phyloP scores from a whole-genome alignment of 2,113 vertebrate species.

The Neolamprologus sp. region DNA sequence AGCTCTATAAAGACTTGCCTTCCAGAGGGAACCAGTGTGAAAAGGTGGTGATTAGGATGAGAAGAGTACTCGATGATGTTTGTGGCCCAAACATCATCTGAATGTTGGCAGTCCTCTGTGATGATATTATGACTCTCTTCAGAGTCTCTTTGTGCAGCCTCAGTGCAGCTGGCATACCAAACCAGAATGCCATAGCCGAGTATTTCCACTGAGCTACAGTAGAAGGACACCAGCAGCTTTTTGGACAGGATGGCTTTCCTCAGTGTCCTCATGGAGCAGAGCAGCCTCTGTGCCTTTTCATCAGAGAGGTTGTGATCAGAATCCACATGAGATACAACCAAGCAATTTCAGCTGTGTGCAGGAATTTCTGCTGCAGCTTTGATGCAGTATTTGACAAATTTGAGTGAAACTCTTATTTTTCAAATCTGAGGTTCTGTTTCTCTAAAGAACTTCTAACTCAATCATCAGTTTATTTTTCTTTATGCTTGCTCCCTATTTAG shows the following conservation, averaged over 20 bases:
- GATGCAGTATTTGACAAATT: not conserved
- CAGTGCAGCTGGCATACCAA: not conserved
- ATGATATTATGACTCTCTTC: not conserved
- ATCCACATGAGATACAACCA: not conserved
- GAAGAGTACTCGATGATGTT: not conserved
- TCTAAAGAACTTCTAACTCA: not conserved
- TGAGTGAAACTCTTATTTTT: not conserved
- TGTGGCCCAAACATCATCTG: not conserved
- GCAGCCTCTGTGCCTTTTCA: not conserved
- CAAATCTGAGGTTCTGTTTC: not conserved
- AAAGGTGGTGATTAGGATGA: not conserved
- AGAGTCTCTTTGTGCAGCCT: not conserved
- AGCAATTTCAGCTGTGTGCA: not conserved
- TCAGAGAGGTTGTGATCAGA: not conserved
- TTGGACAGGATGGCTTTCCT: not conserved
- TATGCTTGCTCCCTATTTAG: not conserved
- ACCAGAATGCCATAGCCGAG: not conserved
- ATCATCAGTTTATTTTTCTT: not conserved
- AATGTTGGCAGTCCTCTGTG: not conserved
- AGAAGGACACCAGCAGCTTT: not conserved
- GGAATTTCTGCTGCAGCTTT: not conserved
- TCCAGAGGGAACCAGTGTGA: not conserved
- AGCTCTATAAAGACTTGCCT: not conserved
- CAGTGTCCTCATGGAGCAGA: not conserved
- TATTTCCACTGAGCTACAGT: not conserved